Evolutionary conservation across 1,140 invertebrate species (phyloP), one percentile per base, ranked within the genome.

Genomic region (Rhagoletis zephyria): DNA sequence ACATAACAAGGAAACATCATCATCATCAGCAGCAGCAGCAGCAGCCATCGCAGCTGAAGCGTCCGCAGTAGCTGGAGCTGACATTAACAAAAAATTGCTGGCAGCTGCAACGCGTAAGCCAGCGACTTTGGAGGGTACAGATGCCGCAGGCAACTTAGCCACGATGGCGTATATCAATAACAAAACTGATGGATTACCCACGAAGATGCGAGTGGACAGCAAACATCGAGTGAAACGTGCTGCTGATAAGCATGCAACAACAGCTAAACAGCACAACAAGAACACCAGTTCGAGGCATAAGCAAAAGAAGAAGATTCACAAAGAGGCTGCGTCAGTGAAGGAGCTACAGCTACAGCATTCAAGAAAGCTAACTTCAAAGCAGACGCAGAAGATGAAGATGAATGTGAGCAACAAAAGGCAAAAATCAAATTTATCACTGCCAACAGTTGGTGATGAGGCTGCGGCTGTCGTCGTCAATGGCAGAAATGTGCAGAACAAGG

Each of bases 361-460:
- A 77, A 70, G 64, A 87, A 87, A 48, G 64, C 40, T 61, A 64
- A 86, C 70, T 61, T 45, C 65, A 87, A 85, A 87, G 63, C 81
- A 81, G 88, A 4, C 7, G n/a, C 51, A n/a, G 45, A 45, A 81
- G 60, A 88, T 85, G 86, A 85, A 67, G 56, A 63, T 51, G 74
- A 48, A 90, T 86, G 87, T 88, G 87, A 85, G 56, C 14, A 86
- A 51, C 14, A 86, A 70, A 74, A 87, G 85, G 87, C 51, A 89
- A 89, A 90, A 91, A 92, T 92, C 90, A 92, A 90, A 92, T 92
- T 92, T 92, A 92, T 92, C 91, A 92, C 90, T 91, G 91, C 90
- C 91, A 90, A 90, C 45, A 87, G 42, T 42, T 85, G 59, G 59
- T 87, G 56, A 30, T 87, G 70, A 45, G 30, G 51, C 86, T n/a